Evolutionary conservation across 2,888 invertebrate genomes (phyloP), one percentile per base, ranked within the genome.

Genomic region (Pantelozetes paolii): DNA sequence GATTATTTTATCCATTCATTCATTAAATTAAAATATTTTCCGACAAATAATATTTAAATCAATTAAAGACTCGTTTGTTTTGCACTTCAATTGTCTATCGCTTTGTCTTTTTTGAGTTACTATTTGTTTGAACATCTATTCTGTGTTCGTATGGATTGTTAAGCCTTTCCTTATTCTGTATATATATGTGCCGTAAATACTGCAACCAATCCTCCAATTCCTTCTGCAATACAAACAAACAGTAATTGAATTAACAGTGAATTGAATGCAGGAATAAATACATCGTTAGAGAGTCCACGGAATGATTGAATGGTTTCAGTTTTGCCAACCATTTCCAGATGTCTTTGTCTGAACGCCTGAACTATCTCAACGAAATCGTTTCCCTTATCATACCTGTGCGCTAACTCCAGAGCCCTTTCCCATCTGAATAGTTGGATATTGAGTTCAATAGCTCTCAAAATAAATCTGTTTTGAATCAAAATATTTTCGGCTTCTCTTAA

Each of bases 301-400:
- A 77, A 77, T 23, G 71, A 74, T 13, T 74, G 36, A 32, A 76
- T 76, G 6, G 75, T 74, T 77, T 85, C 85, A 75, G 81, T 80
- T 75, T 82, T 82, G 45, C 82, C 83, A 77, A 84, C 83, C 67
- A 84, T 83, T 73, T 86, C 83, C 76, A 90, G 82, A 81, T 89
- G 89, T 77, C 86, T 85, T 79, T 86, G 85, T 74, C 90, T 83
- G 78, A 87, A 85, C 48, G 87, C 87, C 70, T 90, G 81, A n/a
- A 91, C 89, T 8, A 88, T 87, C 79, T 90, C 90, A 23, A 90
- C 83, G 79, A 89, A 87, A 3, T 86, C 87, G 81, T 89, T 89
- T 81, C 90, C 87, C 79, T 89, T 89, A 3, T 88, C 81, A 0
- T 90, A 69, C 50, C 48, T 71, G 15, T 57, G 20, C 40, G 71